These are phyloP conservation scores for Zaprionus bogoriensis DNA, from an alignment of 2,888 invertebrate genomes.

Conservation along the genomic window DNA sequence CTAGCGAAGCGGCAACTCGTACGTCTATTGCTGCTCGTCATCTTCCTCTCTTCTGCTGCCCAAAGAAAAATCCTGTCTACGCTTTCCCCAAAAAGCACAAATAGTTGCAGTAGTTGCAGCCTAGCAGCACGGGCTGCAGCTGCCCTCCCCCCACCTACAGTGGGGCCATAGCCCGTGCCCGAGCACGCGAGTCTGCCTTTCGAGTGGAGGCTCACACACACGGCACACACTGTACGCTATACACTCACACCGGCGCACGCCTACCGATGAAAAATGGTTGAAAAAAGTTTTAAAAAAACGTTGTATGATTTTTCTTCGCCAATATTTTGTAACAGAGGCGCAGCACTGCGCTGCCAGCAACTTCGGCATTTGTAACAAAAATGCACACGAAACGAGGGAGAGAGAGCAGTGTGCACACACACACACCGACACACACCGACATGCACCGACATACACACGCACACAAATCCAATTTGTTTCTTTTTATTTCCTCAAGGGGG, in stretches of 20 bases:
- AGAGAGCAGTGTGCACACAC: slow-evolving; percentile 2
- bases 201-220: not conserved
- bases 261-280: slow-evolving; percentile 79
- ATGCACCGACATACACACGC: slow-evolving; percentile 4
- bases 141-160: too few relatives aligned
- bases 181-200: too few relatives aligned
- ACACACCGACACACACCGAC: slow-evolving; percentile 24
- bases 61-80: slow-evolving; percentile 68
- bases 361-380: slow-evolving; percentile 71
- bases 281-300: slow-evolving; percentile 81
- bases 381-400: slow-evolving; percentile 52
- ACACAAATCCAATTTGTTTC: slow-evolving; percentile 45
- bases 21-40: slow-evolving; percentile 51
- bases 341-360: slow-evolving; percentile 68
- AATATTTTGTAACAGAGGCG: slow-evolving; percentile 82
- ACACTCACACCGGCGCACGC: slow-evolving; percentile 29
- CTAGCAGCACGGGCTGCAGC: slow-evolving; percentile 7
- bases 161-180: too few relatives aligned
- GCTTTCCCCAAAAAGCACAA: slow-evolving; percentile 66
- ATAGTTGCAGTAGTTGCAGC: slow-evolving; percentile 19
- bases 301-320: slow-evolving; percentile 83
- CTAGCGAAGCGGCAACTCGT: slow-evolving; percentile 28
- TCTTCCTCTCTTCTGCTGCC: not conserved
- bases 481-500: slow-evolving; percentile 41
- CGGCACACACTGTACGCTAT: not conserved